Base-by-base conservation (phyloP, 2,113 vertebrate species). In the Girardinichthys multiradiatus region DNA sequence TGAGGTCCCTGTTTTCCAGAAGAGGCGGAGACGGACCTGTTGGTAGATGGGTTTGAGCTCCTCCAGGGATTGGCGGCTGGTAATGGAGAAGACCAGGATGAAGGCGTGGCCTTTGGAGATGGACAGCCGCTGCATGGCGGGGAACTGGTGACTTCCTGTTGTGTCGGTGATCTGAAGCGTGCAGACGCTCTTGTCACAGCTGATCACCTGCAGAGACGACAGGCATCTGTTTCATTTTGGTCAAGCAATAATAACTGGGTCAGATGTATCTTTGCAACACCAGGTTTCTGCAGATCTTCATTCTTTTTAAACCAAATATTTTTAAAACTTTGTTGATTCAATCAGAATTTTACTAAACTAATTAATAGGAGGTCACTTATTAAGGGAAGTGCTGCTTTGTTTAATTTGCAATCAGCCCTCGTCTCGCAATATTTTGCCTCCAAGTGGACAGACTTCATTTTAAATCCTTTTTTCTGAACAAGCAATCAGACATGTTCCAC, bases 81-180 rank as follows among this genome's bases (percentile, higher is more conserved):
- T 97, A 91, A 98, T 92, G 0, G 97, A 97, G 93, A 95, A 98
- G 76, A 98, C 97, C 82, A 98, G 91, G 88, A 98, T 95, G 93
- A 98, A 98, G 87, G 97, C 97, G 3, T 98, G 97, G 74, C 97
- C 97, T 88, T 96, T 97, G 90, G 97, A 97, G 93, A 98, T 98
- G 89, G 97, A 97, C 26, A 97, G 93, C 1, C 97, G 95, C 93
- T 98, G 96, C 97, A 98, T 97, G 92, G 97, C 97, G 0, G 97
- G 97, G 90, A 98, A 98, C 94, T 98, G 97, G 90, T 98, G 96
- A 87, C 96, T 97, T 87, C 97, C 97, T 0, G 96, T 97, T 57
- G 96, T 98, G 94, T 98, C 97, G 0, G 97, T 98, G 94, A 98
- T 98, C 93, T 98, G 96, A 87, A 98, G 94, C 0, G 96, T 98